Percentiles rank a stretch among this genome's conserved stretches.
phyloP scores from a whole-genome alignment of 2,888 invertebrate species.

The Labia minor region DNA sequence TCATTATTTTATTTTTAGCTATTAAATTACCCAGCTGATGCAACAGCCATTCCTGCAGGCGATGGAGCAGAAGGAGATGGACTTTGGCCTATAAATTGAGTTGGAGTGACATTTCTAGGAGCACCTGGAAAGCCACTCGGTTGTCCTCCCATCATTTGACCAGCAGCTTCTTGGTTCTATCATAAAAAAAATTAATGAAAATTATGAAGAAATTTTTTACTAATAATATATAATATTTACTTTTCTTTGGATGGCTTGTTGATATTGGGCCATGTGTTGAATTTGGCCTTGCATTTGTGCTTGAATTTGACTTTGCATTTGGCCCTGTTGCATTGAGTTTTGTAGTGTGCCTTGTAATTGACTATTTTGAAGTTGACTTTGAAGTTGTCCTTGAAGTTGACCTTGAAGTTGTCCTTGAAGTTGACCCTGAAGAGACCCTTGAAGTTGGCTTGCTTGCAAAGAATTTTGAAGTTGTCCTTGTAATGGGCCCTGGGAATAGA shows the following conservation, averaged over 20 bases:
- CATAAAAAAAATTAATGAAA: not conserved
- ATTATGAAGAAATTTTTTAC: not conserved
- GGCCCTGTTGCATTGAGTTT: conserved; percentile 32
- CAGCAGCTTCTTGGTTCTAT: not conserved
- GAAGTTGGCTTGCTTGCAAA: too few relatives aligned
- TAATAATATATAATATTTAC: too few relatives aligned
- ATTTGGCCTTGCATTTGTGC: conserved; percentile 36
- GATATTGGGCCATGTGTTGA: conserved; percentile 30
- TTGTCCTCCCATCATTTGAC: conserved; percentile 35
- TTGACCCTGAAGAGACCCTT: too few relatives aligned
- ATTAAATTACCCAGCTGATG: conserved; percentile 28
- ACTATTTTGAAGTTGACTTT: conserved; percentile 39
- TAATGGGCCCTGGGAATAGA: conserved; percentile 32
- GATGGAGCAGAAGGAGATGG: conserved; percentile 67
- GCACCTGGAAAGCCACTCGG: conserved; percentile 40
- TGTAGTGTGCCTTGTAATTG: conserved; percentile 34
- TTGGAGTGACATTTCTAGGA: conserved; percentile 56
- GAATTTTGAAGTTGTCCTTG: conserved; percentile 38
- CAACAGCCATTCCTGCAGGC: conserved; percentile 50
- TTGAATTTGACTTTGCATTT: conserved; percentile 30
- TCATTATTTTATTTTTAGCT: too few relatives aligned
- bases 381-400: conserved; percentile 31
- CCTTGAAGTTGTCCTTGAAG: conserved; percentile 35
- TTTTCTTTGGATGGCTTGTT: conserved; percentile 4
- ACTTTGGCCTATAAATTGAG: conserved; percentile 67